Base-by-base conservation (phyloP, 2,797 vertebrate species). In the Gadopsis bispinosus region DNA sequence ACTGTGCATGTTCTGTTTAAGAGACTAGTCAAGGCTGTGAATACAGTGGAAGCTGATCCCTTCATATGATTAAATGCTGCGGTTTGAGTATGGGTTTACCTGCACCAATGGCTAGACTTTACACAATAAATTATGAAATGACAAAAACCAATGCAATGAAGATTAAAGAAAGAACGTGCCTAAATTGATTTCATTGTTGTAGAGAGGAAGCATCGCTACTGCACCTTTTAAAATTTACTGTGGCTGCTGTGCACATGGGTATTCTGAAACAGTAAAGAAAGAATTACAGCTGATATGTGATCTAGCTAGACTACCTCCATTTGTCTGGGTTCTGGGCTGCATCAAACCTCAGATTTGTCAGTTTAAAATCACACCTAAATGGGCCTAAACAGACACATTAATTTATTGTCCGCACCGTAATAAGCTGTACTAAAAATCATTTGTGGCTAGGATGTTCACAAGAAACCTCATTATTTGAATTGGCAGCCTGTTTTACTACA, bases 1-100 rank as follows among this genome's bases (percentile, higher is more conserved):
- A 89, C 37, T 45, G 62, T 73, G 60, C 81, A 80, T 88, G 86
- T 79, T 90, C 54, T 80, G 73, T 83, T 87, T 85, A 85, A 7
- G 37, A 66, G 43, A 64, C 29, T 4, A 50, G 69, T 75, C 62
- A 81, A 77, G 79, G 61, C n/a, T 61, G 67, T 61, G 33, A 64
- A 9, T 43, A 4, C 35, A 50, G 20, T 20, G 17, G 54, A 65
- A 70, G 22, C 53, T 74, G 65, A 73, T 68, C 64, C 33, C 22
- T 58, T 50, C 35, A 50, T 33, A 9, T 39, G 37, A 50, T 60
- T 62, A 54, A 66, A 73, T 19, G 4, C 17, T 9, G 8, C 0
- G 19, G 29, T 48, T 61, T 55, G 22, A 43, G 17, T 5, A 35
- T 43, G 20, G 0, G 5, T 43, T 7, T 39, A n/a, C 29, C 9